These are phyloP conservation scores for Drosophila pseudoobscura DNA, from an alignment of 1,140 invertebrate species.

Conservation along the genomic window DNA sequence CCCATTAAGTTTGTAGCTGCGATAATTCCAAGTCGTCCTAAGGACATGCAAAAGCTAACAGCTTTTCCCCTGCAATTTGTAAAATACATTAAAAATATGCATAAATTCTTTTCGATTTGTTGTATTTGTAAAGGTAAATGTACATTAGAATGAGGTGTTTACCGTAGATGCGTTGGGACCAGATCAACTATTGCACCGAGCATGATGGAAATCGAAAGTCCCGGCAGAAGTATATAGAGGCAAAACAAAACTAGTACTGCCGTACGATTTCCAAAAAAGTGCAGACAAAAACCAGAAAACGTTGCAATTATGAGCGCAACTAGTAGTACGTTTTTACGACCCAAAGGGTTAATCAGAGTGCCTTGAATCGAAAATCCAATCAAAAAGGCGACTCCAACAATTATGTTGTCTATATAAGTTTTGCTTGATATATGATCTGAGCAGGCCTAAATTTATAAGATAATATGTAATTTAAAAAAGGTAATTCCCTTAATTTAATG, in stretches of 20 bases:
- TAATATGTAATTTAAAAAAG: background rate
- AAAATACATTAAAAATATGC: background rate
- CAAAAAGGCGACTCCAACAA: constrained; percentile 77
- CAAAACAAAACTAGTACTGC: constrained; percentile 79
- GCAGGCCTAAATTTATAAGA: constrained; percentile 57
- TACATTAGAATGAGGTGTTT: background rate
- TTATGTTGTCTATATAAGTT: constrained; percentile 81
- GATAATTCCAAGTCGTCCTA: constrained; percentile 85
- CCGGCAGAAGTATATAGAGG: constrained; percentile 79
- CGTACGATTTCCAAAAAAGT: constrained; percentile 68
- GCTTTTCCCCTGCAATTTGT: constrained; percentile 85
- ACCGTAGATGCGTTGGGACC: constrained; percentile 84
- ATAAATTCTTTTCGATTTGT: too few species aligned
- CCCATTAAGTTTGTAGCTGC: constrained; percentile 85
- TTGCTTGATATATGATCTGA: constrained; percentile 71
- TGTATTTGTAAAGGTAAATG: too few species aligned
- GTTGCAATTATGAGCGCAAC: constrained; percentile 52
- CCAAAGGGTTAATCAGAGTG: constrained; percentile 71
- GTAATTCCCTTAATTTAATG: background rate
- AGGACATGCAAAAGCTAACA: constrained; percentile 85
- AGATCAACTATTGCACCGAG: constrained; percentile 83
- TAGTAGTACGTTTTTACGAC: constrained; percentile 74
- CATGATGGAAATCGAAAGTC: constrained; percentile 83
- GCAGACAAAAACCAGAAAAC: constrained; percentile 65
- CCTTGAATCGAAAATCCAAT: constrained; percentile 76